Evolutionary conservation across 2,797 vertebrate genomes (phyloP).

Genomic region (Podargus strigoides): DNA sequence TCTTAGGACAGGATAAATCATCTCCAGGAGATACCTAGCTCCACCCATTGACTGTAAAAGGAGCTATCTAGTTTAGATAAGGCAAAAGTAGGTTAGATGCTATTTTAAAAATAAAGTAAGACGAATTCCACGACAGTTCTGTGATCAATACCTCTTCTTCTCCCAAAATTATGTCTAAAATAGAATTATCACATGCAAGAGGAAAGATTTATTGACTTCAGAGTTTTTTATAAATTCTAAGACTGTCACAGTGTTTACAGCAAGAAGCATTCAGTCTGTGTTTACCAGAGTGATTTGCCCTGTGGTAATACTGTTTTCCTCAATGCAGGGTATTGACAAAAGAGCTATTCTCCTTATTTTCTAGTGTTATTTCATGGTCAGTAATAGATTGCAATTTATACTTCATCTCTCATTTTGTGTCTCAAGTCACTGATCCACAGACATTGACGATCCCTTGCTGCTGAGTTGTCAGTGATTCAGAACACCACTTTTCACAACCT

Average conservation of each 20-base stretch:
- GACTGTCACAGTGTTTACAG: neutral
- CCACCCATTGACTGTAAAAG: neutral
- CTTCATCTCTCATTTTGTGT: neutral
- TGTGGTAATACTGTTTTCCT: neutral
- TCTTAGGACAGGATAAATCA: neutral
- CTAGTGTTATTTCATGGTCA: neutral
- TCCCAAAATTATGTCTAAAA: neutral
- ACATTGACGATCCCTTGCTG: neutral
- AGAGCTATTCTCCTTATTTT: neutral
- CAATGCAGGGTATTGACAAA: neutral
- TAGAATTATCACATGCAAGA: neutral
- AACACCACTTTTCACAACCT: neutral
- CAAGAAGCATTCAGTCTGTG: neutral
- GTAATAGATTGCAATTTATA: conserved; percentile 2
- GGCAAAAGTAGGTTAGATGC: neutral
- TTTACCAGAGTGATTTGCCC: neutral
- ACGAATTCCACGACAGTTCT: neutral
- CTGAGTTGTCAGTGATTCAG: neutral
- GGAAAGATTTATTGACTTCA: neutral
- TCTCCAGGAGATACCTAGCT: neutral
- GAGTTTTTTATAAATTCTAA: neutral
- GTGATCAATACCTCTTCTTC: neutral
- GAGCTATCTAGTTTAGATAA: neutral
- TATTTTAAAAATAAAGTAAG: neutral
- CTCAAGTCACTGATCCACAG: neutral